These are phyloP conservation scores for Drosophila longiperda DNA, from an alignment of 2,888 invertebrate species.

Conservation along the genomic window DNA sequence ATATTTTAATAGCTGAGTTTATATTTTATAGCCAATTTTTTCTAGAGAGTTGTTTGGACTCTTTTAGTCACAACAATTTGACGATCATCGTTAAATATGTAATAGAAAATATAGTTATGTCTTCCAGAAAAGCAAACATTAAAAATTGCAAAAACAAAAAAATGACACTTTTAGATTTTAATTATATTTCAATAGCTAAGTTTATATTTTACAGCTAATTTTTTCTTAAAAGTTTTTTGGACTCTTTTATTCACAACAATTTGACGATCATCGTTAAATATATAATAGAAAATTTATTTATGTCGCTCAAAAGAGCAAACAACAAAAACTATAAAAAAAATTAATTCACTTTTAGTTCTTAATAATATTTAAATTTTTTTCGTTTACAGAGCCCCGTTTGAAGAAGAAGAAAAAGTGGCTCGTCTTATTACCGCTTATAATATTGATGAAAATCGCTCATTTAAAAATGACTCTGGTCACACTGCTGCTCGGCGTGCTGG, in stretches of 20 bases:
- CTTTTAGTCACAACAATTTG: background rate
- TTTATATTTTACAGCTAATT: no score
- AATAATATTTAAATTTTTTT: background rate
- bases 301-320: background rate
- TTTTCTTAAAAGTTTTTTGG: no score
- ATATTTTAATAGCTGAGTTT: no score
- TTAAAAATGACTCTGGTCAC: slow-evolving; percentile 82
- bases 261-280: background rate
- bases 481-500: slow-evolving; percentile 79
- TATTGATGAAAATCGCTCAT: slow-evolving; percentile 83
- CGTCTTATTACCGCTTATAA: slow-evolving; percentile 82
- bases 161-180: no score
- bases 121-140: background rate
- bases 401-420: slow-evolving; percentile 82
- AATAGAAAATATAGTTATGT: background rate
- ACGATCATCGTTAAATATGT: background rate
- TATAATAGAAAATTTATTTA: background rate
- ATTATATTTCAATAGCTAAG: no score
- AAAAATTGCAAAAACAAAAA: no score
- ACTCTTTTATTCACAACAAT: background rate
- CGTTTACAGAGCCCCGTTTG: slow-evolving; percentile 69
- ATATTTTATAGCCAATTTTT: no score
- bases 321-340: no score
- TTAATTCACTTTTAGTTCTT: background rate
- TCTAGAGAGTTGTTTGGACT: no score